phyloP scores from a whole-genome alignment of 2,797 vertebrate species.

The Notamacropus eugenii region DNA sequence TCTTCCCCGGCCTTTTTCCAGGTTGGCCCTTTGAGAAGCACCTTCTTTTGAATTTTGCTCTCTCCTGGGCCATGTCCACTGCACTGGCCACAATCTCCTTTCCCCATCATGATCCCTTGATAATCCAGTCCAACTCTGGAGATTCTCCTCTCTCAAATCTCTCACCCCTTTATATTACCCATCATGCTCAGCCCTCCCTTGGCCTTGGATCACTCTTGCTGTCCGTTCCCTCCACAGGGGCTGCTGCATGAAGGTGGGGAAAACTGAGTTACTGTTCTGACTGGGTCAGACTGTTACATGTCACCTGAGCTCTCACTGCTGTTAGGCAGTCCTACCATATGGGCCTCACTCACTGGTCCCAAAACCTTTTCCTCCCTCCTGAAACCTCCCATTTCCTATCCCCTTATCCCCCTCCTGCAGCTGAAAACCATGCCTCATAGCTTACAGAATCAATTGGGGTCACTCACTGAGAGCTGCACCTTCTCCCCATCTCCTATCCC shows the following conservation, averaged over 20 bases:
- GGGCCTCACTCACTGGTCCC: not conserved
- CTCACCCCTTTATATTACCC: not conserved
- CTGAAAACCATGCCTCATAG: not conserved
- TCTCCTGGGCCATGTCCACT: not conserved
- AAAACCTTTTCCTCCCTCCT: not conserved
- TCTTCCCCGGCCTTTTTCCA: not conserved
- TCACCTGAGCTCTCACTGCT: not conserved
- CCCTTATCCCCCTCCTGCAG: no score
- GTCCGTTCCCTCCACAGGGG: not conserved
- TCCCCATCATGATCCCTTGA: not conserved
- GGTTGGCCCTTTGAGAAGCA: not conserved
- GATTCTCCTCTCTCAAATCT: not conserved
- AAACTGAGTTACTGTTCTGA: not conserved
- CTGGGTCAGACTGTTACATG: not conserved
- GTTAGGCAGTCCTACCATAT: not conserved
- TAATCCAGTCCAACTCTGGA: not conserved
- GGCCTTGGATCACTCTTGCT: not conserved
- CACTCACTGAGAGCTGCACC: not conserved
- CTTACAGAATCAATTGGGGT: not conserved
- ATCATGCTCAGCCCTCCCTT: not conserved
- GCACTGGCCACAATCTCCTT: not conserved
- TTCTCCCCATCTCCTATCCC: not conserved
- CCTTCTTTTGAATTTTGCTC: not conserved
- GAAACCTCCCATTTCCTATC: not conserved
- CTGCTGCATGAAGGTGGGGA: not conserved